These are phyloP conservation scores for Drosophila suzukii DNA, from an alignment of 1,140 invertebrate genomes.

Conservation along the genomic window DNA sequence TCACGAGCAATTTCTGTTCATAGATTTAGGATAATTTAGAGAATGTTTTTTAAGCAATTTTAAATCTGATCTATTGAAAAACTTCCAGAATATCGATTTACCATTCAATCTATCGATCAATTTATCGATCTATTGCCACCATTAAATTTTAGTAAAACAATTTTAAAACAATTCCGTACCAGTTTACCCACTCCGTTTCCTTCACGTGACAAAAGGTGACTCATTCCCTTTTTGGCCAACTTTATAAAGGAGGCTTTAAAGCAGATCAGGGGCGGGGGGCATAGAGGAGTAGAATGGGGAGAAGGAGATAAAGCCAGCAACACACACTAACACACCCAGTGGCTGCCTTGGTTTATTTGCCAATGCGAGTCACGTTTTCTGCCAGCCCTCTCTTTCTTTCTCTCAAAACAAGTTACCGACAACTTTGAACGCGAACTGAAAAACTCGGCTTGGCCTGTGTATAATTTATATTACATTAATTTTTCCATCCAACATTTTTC, in stretches of 20 bases:
- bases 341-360: conserved; percentile 76
- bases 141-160: background rate
- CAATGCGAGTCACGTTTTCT: conserved; percentile 80
- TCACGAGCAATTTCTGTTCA: conserved; percentile 32
- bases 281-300: background rate
- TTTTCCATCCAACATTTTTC: conserved; percentile 20
- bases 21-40: background rate
- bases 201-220: conserved; percentile 17
- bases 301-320: conserved; percentile 17
- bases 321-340: conserved; percentile 32
- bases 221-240: conserved; percentile 28
- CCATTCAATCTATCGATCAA: background rate
- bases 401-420: conserved; percentile 61
- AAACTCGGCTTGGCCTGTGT: conserved; percentile 17
- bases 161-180: background rate
- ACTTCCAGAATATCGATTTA: no score
- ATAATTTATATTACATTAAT: conserved; percentile 78
- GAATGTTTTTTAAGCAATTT: no score
- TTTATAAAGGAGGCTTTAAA: conserved; percentile 4
- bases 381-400: conserved; percentile 20
- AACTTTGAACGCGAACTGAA: conserved; percentile 22
- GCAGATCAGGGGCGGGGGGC: no score
- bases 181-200: conserved; percentile 6
- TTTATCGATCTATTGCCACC: background rate
- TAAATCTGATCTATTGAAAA: no score